Evolutionary conservation across 2,113 vertebrate species (phyloP).

Genomic region (Panthera leo): DNA sequence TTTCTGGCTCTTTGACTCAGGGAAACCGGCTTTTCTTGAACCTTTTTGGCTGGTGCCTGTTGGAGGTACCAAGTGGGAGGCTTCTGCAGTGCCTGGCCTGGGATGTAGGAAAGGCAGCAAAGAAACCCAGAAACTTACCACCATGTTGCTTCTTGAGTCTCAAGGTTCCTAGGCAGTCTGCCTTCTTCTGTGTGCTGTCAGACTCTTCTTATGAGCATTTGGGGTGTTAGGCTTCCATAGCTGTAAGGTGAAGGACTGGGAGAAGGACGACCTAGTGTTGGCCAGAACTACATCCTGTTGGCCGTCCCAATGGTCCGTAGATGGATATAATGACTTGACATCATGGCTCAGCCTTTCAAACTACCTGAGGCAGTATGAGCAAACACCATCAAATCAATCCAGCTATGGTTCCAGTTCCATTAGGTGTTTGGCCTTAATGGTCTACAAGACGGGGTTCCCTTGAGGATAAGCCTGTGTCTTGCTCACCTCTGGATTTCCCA

Average conservation of each 20-base stretch:
- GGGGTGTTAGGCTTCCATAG: background rate
- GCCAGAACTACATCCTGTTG: background rate
- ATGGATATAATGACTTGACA: background rate
- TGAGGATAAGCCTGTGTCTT: background rate
- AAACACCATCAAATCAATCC: too few species aligned
- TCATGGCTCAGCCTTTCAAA: background rate
- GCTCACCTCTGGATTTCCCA: background rate
- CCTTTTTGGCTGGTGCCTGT: background rate
- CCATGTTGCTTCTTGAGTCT: background rate
- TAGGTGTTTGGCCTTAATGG: fast-evolving
- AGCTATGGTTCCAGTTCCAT: too few species aligned
- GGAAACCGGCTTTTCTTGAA: background rate
- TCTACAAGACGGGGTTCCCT: fast-evolving
- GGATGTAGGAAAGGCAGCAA: background rate
- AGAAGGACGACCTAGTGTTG: background rate
- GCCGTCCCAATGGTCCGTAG: background rate
- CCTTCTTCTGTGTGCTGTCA: background rate
- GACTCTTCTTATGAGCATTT: background rate
- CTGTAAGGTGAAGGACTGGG: background rate
- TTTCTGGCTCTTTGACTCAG: background rate
- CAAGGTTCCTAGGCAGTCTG: fast-evolving
- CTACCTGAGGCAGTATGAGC: too few species aligned
- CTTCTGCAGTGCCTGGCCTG: background rate
- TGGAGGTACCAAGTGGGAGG: background rate
- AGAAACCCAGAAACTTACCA: too few species aligned